Base-by-base conservation (phyloP, 2,888 invertebrate genomes). In the Tyria jacobaeae region DNA sequence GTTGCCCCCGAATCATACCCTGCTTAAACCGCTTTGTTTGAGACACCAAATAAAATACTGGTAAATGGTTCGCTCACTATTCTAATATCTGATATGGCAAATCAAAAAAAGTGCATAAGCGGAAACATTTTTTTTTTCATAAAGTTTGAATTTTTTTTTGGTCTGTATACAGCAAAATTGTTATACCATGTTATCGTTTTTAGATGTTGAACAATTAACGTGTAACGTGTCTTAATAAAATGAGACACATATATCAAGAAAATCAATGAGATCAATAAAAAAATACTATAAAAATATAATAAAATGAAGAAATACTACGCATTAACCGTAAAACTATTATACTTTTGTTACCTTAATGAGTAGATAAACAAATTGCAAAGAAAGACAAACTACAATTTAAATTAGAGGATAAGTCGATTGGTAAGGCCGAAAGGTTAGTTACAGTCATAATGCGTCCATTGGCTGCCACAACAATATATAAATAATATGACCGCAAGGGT, bases 1-100 rank as follows among this genome's bases (percentile, higher is more conserved):
- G 88, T 89, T 89, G 88, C 88, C 88, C 88, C 85, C 85, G 78
- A 72, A 73, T 73, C 74, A 70, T 73, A 85, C 83, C 87, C 88
- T 87, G 85, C 88, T 87, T 86, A 85, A 85, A 82, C 75, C 78
- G 81, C 82, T 81, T 82, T 80, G 73, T 73, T 77, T 76, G 71
- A 67, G 73, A 64, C 75, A 70, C 74, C 76, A 79, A 73, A 75
- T 75, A 77, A 76, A 79, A 57, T 71, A 69, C 65, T 69, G 37
- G 57, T 61, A n/a, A n/a, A n/a, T 61, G 58, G 54, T 48, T 56
- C 58, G 57, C 21, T 62, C 49, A 62, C 64, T 62, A 3, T 37
- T 44, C 54, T 62, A 59, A 37, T 35, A 47, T n/a, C 4, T 5
- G 15, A 35, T 51, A 52, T 15, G 15, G n/a, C 49, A 49, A 12